Percentiles rank a stretch among this genome's conserved stretches.
phyloP scores from a whole-genome alignment of 1,140 invertebrate genomes.

The Drosophila nasuta region DNA sequence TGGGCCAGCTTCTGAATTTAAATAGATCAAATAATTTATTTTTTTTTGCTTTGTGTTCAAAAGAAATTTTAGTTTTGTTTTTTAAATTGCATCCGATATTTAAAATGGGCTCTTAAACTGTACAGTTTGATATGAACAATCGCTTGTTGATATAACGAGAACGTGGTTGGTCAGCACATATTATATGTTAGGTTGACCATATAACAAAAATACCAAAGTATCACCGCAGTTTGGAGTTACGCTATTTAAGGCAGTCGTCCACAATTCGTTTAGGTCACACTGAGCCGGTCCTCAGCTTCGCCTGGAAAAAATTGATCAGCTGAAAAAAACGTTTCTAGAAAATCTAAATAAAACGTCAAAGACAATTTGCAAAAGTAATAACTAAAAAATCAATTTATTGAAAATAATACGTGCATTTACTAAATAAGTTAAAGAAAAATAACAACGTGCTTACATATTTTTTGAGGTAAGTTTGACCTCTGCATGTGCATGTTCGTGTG shows the following conservation, averaged over 20 bases:
- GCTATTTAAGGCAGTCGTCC: conserved; percentile 36
- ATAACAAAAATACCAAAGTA: conserved; percentile 17
- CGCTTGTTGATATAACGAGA: too few species aligned
- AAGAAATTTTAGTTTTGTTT: too few species aligned
- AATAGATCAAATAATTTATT: too few species aligned
- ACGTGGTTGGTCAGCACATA: background rate
- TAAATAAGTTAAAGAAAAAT: conserved; percentile 13
- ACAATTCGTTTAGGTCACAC: conserved; percentile 31
- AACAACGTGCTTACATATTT: conserved; percentile 23
- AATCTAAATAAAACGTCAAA: conserved; percentile 43
- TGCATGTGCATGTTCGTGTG: background rate
- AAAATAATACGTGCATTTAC: conserved; percentile 20
- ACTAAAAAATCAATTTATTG: background rate
- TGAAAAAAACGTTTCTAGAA: conserved; percentile 50
- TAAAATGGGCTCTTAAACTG: too few species aligned
- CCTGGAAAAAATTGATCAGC: conserved; percentile 52
- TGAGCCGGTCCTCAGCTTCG: conserved; percentile 52
- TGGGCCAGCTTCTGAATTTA: too few species aligned
- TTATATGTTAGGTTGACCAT: background rate
- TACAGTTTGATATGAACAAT: too few species aligned
- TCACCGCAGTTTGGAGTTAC: conserved; percentile 6
- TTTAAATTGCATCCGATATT: too few species aligned
- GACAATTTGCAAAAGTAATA: conserved; percentile 20
- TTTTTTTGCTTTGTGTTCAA: too few species aligned
- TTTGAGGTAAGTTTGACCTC: conserved; percentile 35